Conservation (phyloP, 2,888 invertebrate species). For the Pristionchus mayeri region DNA sequence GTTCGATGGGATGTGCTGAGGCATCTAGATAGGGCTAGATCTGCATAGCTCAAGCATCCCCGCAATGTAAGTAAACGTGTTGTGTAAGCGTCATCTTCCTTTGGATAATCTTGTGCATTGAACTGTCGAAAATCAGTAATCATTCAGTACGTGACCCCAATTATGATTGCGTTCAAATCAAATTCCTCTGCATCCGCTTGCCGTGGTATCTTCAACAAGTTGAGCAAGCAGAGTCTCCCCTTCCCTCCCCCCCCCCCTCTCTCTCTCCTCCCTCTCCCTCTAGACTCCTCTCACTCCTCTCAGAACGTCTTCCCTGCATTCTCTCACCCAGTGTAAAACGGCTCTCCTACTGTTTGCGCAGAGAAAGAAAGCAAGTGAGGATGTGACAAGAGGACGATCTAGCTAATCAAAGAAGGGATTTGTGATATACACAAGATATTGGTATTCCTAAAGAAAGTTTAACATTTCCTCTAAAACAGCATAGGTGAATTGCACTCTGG, state of each 20-base stretch:
- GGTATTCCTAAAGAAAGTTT: too few relatives aligned
- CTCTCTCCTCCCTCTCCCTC: not conserved
- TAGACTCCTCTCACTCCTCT: not conserved
- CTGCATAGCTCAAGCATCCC: too few relatives aligned
- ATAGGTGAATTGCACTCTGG: too few relatives aligned
- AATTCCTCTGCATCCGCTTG: not conserved
- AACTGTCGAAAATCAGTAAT: not conserved
- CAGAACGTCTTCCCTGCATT: constrained; percentile 24
- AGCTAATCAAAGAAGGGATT: not conserved
- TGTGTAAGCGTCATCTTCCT: not conserved
- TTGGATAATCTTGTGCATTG: not conserved
- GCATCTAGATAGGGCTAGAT: too few relatives aligned
- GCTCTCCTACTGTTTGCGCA: constrained; percentile 30
- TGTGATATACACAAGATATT: too few relatives aligned
- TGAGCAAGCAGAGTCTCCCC: constrained; percentile 23
- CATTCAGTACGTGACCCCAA: not conserved
- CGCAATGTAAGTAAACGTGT: not conserved
- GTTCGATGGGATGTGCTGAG: too few relatives aligned
- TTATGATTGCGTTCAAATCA: not conserved
- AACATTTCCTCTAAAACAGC: too few relatives aligned
- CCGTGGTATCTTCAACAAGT: constrained; percentile 1
- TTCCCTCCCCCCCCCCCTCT: not conserved
- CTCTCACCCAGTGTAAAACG: constrained; percentile 32
- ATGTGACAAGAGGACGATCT: constrained; percentile 25
- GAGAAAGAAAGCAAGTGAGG: not conserved